phyloP scores from a whole-genome alignment of 2,113 vertebrate genomes.

The Phalacrocorax brasilianus region DNA sequence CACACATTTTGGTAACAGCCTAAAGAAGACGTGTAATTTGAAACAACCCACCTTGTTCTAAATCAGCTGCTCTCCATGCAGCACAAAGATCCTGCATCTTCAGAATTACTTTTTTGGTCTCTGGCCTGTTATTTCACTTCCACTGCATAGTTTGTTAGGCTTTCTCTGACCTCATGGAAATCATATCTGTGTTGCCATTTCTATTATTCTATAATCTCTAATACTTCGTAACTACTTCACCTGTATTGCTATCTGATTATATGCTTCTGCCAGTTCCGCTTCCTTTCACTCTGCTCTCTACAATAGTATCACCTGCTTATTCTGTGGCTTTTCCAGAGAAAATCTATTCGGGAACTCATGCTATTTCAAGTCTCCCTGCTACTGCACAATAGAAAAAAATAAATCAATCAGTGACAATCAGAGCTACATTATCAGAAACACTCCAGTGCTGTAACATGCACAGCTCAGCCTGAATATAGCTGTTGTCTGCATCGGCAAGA shows the following conservation, averaged over 20 bases:
- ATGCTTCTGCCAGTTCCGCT: not conserved
- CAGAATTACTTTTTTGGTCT: not conserved
- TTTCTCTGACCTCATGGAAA: not conserved
- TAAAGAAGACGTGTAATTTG: not conserved
- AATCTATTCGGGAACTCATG: not conserved
- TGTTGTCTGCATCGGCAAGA: not conserved
- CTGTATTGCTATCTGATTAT: not conserved
- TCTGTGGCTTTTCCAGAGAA: not conserved
- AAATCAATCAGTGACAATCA: not conserved
- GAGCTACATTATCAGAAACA: not conserved
- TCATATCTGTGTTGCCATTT: not conserved
- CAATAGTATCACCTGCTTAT: not conserved
- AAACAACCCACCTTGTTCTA: not conserved
- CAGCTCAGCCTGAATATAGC: not conserved
- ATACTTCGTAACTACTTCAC: not conserved
- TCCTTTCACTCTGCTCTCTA: not conserved
- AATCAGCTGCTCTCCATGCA: not conserved
- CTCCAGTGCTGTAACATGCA: not conserved
- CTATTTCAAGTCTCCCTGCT: not conserved
- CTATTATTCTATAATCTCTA: not conserved
- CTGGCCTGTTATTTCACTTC: not conserved
- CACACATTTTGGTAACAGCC: not conserved
- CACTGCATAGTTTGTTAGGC: not conserved
- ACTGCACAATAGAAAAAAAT: not conserved
- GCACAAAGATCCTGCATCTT: not conserved